Evolutionary conservation across 2,888 invertebrate species (phyloP).

Genomic region (Cheilosia urbana): DNA sequence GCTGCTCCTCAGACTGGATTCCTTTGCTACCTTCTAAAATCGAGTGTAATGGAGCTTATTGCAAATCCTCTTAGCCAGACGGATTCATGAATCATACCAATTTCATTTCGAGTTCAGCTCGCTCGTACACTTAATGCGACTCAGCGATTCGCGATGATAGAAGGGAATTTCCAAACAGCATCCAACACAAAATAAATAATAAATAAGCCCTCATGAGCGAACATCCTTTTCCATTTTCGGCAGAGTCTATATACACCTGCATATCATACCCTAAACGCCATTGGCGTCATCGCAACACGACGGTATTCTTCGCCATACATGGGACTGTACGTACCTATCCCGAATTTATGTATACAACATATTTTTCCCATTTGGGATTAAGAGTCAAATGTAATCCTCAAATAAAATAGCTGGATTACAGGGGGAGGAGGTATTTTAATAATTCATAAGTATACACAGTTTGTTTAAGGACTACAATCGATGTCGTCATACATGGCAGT

Average conservation of each 20-base stretch:
- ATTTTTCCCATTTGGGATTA: conserved; percentile 54
- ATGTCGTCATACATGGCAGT: conserved; percentile 47
- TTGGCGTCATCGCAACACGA: conserved; percentile 14
- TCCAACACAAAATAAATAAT: conserved; percentile 65
- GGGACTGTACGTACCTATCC: neutral
- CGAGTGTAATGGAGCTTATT: conserved; percentile 65
- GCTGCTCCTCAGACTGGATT: conserved; percentile 13
- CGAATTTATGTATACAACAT: conserved; percentile 39
- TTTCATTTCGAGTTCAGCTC: conserved; percentile 53
- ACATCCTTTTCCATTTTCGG: conserved; percentile 50
- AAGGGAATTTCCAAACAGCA: conserved; percentile 70
- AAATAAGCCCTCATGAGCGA: conserved; percentile 53
- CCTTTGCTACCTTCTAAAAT: conserved; percentile 33
- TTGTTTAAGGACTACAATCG: conserved; percentile 41
- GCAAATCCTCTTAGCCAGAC: conserved; percentile 66
- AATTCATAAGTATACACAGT: conserved; percentile 44
- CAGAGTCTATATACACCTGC: neutral
- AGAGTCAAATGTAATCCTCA: conserved; percentile 49
- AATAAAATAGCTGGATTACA: conserved; percentile 56
- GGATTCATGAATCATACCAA: conserved; percentile 61
- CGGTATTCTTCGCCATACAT: conserved; percentile 37
- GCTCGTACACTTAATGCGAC: conserved; percentile 58
- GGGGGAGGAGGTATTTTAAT: conserved; percentile 50
- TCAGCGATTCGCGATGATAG: conserved; percentile 47
- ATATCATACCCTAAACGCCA: neutral